Percentiles rank a stretch among this genome's conserved stretches.
Conservation (phyloP, 1,140 invertebrate species). For the Lordiphosa collinella region DNA sequence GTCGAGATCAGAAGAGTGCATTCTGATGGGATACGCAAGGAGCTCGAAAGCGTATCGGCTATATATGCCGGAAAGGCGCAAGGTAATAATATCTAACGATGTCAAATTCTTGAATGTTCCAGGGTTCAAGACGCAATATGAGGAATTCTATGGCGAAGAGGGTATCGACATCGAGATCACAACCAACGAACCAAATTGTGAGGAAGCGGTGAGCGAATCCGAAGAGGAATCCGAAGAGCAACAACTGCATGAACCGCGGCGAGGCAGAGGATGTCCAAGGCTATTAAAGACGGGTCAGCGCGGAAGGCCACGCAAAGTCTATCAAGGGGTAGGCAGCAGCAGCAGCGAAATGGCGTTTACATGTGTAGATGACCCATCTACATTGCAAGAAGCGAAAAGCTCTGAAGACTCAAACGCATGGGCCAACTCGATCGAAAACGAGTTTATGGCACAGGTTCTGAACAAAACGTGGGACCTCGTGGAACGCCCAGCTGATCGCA, state of each 20-base stretch:
- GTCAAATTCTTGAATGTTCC: background rate
- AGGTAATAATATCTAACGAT: background rate
- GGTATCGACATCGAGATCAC: background rate
- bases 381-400: background rate
- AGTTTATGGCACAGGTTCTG: background rate
- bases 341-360: background rate
- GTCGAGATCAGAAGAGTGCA: too few relatives aligned
- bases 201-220: background rate
- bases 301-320: background rate
- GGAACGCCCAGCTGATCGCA: background rate
- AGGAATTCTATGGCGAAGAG: background rate
- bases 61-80: background rate
- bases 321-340: background rate
- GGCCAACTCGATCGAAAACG: background rate
- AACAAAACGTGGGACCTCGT: background rate
- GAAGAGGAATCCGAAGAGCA: background rate
- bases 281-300: background rate
- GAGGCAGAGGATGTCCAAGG: background rate
- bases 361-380: background rate
- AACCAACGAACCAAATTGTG: background rate
- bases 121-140: conserved; percentile 1
- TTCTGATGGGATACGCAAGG: background rate
- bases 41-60: background rate
- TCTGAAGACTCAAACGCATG: background rate
- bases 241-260: background rate